Evolutionary conservation across 2,797 vertebrate species (phyloP).

Genomic region (Tapirus indicus): DNA sequence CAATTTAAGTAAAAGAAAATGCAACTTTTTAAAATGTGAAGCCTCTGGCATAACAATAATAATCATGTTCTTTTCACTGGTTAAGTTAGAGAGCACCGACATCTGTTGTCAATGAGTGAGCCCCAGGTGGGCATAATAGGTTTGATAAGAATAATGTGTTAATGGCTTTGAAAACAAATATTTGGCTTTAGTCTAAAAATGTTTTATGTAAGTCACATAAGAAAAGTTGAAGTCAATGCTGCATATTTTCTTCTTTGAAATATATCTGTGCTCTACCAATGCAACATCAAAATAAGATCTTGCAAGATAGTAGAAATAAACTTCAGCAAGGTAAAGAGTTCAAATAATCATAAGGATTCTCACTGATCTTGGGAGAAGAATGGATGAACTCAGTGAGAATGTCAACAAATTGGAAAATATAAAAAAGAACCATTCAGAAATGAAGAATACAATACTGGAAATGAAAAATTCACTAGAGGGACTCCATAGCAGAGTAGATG

Average conservation of each 20-base stretch:
- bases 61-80: conserved; percentile 15
- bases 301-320: not conserved
- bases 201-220: not conserved
- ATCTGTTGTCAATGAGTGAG: not conserved
- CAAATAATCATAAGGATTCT: too few species aligned
- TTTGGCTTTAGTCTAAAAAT: not conserved
- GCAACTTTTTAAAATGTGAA: not conserved
- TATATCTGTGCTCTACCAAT: not conserved
- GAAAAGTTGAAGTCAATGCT: not conserved
- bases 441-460: too few species aligned
- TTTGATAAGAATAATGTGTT: not conserved
- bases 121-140: not conserved
- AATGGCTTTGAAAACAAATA: conserved; percentile 14
- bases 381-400: too few species aligned
- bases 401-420: too few species aligned
- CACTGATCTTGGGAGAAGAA: too few species aligned
- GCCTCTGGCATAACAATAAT: not conserved
- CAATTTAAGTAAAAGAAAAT: conserved; percentile 52
- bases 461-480: too few species aligned
- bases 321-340: not conserved
- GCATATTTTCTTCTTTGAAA: not conserved
- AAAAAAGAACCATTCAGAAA: too few species aligned
- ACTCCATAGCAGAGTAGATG: too few species aligned
- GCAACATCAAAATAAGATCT: not conserved
- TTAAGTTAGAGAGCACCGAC: not conserved